Conservation (phyloP, 2,888 invertebrate species). For the Rhopalosiphum nymphaeae region DNA sequence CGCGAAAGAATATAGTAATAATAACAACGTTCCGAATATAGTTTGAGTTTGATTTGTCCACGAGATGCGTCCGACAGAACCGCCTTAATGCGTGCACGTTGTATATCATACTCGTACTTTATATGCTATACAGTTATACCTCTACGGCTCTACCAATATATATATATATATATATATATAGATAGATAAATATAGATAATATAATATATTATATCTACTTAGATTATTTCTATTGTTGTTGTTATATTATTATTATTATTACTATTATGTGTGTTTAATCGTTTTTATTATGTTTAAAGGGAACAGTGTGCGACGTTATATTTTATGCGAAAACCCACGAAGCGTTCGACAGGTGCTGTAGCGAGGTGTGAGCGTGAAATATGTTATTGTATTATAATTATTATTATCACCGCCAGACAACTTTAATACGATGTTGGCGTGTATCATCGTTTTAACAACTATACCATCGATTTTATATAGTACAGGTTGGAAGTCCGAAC, state of each 20-base stretch:
- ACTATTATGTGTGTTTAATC: neutral
- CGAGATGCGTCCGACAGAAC: constrained; percentile 7
- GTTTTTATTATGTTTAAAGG: neutral
- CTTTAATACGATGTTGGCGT: neutral
- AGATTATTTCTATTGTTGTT: neutral
- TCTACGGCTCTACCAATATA: no score
- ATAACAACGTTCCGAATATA: neutral
- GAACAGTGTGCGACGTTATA: neutral
- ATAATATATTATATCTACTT: neutral
- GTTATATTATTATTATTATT: neutral
- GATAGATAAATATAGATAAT: no score
- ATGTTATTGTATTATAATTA: neutral
- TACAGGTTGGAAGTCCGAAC: neutral
- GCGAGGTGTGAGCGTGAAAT: neutral
- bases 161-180: no score
- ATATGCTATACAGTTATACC: neutral
- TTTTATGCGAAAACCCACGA: neutral
- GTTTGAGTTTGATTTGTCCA: constrained; percentile 25
- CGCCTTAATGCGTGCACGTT: constrained; percentile 1
- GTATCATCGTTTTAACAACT: neutral
- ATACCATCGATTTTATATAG: neutral
- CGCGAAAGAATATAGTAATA: neutral
- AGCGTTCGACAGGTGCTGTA: neutral
- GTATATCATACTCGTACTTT: neutral
- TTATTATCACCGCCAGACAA: neutral